Evolutionary conservation across 2,113 vertebrate genomes (phyloP), one percentile per base, ranked within the genome.

Genomic region (Solenodon paradoxus): DNA sequence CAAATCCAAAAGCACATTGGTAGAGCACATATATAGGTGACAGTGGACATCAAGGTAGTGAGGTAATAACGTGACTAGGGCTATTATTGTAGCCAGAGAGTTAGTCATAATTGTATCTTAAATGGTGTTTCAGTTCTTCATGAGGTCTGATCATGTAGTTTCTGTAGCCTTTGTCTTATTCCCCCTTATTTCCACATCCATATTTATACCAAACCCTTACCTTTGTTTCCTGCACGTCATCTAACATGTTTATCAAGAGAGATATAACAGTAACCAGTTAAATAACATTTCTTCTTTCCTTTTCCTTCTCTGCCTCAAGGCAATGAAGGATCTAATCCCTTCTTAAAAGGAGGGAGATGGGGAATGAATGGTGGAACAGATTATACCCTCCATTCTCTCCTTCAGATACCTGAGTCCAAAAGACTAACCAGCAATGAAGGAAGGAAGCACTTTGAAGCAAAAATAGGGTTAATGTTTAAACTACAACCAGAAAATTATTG

Each of bases 381-480:
- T 75, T 92, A 88, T 89, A 68, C 16, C 9, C 35, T 55, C 19
- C 6, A 20, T 51, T 90, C 45, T 74, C 22, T 35, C 17, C 1
- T 85, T 74, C 10, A 45, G 22, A 5, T 49, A 64, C 24, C 4
- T 20, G 17, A 4, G 16, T 72, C 69, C 32, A 38, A 74, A 90
- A 80, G 9, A 74, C 40, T 51, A 77, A 79, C 16, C 5, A 64
- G 16, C 42, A 78, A 15, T 42, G 22, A 32, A 22, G 7, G 17
- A 49, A 28, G 11, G 38, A 84, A 78, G 64, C 42, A n/a, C 71
- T 53, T 87, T 90, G 49, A 86, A 94, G 79, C n/a, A 80, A 75
- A 91, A 32, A n/a, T 53, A 80, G 75, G 35, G 40, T 64, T 90
- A 79, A 69, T 81, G 71, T 35, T 53, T 80, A 89, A 93, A 87